phyloP scores from a whole-genome alignment of 2,888 invertebrate genomes.

The Teleogryllus oceanicus region DNA sequence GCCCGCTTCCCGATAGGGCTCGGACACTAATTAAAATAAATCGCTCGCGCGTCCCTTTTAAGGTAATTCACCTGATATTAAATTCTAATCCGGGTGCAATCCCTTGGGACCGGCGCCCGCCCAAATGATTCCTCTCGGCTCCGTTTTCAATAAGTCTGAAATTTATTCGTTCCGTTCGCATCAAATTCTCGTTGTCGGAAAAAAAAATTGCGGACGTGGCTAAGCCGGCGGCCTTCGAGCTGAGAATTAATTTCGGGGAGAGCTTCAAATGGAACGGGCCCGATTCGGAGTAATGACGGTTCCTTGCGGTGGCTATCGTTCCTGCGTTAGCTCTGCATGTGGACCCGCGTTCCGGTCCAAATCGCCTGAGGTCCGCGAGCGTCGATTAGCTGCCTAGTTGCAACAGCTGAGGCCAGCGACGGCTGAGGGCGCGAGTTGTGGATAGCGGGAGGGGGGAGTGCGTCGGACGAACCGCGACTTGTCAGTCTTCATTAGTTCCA shows the following conservation, averaged over 20 bases:
- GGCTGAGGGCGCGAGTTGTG: too few relatives aligned
- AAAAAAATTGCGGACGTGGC: background rate
- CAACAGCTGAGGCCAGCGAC: too few relatives aligned
- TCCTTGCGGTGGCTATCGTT: too few relatives aligned
- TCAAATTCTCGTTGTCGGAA: conserved; percentile 2
- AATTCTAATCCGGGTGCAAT: background rate
- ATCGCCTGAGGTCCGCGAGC: too few relatives aligned
- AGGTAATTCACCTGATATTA: conserved; percentile 9
- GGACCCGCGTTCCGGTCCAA: too few relatives aligned
- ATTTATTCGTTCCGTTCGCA: background rate
- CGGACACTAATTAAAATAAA: conserved; percentile 4
- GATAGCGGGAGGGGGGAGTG: too few relatives aligned
- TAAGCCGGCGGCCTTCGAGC: background rate
- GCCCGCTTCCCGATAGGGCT: background rate
- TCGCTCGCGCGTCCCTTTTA: background rate
- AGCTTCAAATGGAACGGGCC: too few relatives aligned
- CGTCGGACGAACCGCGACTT: too few relatives aligned
- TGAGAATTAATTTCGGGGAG: background rate
- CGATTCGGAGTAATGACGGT: too few relatives aligned
- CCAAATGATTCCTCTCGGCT: background rate
- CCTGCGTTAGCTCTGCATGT: too few relatives aligned
- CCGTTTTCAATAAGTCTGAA: conserved; percentile 18
- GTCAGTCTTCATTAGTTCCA: too few relatives aligned
- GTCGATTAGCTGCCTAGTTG: too few relatives aligned
- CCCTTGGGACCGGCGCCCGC: background rate